Conservation (phyloP, 2,888 invertebrate genomes). For the Lysandra coridon region DNA sequence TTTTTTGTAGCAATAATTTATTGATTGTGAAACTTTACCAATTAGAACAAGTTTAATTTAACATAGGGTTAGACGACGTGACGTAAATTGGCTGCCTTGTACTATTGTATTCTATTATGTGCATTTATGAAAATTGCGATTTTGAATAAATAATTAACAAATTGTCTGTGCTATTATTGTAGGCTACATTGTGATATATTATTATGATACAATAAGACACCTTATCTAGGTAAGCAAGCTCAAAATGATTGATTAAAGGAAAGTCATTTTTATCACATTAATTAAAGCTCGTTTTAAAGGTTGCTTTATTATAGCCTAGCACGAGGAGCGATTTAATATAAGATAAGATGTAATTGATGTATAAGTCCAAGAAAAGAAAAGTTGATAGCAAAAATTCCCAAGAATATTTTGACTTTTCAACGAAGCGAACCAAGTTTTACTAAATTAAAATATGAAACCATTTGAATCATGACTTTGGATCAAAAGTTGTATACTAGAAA, state of each 20-base stretch:
- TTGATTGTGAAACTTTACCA: no score
- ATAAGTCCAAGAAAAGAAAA: background rate
- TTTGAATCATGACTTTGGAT: background rate
- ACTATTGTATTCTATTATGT: no score
- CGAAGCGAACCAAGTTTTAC: background rate
- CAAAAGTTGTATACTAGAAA: background rate
- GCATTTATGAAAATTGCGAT: no score
- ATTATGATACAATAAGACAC: background rate
- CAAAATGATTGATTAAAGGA: slow-evolving; percentile 11
- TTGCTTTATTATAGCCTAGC: background rate
- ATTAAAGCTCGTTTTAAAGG: slow-evolving; percentile 1
- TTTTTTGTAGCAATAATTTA: no score
- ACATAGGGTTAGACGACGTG: no score
- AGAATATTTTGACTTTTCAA: background rate
- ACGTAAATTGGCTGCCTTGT: no score
- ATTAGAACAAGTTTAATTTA: no score
- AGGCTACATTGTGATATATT: background rate
- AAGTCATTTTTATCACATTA: slow-evolving; percentile 5
- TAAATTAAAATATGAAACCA: background rate
- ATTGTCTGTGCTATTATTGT: background rate
- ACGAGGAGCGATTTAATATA: background rate
- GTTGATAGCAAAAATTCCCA: background rate
- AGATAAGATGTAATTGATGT: background rate
- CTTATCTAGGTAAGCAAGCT: background rate
- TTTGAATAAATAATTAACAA: no score